phyloP scores from a whole-genome alignment of 2,888 invertebrate genomes.

The Holacanthella duospinosa region DNA sequence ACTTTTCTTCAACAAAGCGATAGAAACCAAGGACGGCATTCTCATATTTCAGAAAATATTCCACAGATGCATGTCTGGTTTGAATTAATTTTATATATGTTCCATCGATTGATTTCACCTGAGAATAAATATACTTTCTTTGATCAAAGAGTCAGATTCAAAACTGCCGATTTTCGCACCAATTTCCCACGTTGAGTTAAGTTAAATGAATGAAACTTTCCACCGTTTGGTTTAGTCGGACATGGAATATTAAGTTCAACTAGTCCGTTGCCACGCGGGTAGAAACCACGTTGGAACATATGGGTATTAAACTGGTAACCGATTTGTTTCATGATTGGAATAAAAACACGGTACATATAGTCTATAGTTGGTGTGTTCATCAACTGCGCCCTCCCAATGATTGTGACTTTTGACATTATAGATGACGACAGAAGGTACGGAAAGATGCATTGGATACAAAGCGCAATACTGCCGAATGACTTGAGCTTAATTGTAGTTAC shows the following conservation, averaged over 20 bases:
- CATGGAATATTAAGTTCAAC: slow-evolving; percentile 25
- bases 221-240: slow-evolving; percentile 6
- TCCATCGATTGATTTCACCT: slow-evolving; percentile 17
- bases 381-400: slow-evolving; percentile 33
- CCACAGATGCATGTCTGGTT: slow-evolving; percentile 25
- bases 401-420: slow-evolving; percentile 16
- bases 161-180: slow-evolving; percentile 16
- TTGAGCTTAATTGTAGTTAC: slow-evolving; percentile 27
- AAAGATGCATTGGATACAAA: slow-evolving; percentile 31
- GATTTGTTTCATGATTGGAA: slow-evolving; percentile 24
- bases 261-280: slow-evolving; percentile 31
- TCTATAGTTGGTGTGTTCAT: slow-evolving; percentile 32
- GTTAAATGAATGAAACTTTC: slow-evolving; percentile 19
- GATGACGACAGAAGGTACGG: slow-evolving; percentile 25
- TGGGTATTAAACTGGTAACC: slow-evolving; percentile 20
- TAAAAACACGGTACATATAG: slow-evolving; percentile 25
- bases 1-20: slow-evolving; percentile 19
- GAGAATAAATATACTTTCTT: not conserved
- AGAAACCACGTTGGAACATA: slow-evolving; percentile 24
- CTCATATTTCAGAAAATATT: slow-evolving; percentile 26
- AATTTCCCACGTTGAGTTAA: slow-evolving; percentile 20
- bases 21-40: slow-evolving; percentile 27
- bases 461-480: slow-evolving; percentile 24
- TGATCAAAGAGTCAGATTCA: slow-evolving; percentile 20
- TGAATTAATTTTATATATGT: slow-evolving; percentile 23